phyloP scores from a whole-genome alignment of 1,140 invertebrate genomes.

The Protaetia brevitarsis region DNA sequence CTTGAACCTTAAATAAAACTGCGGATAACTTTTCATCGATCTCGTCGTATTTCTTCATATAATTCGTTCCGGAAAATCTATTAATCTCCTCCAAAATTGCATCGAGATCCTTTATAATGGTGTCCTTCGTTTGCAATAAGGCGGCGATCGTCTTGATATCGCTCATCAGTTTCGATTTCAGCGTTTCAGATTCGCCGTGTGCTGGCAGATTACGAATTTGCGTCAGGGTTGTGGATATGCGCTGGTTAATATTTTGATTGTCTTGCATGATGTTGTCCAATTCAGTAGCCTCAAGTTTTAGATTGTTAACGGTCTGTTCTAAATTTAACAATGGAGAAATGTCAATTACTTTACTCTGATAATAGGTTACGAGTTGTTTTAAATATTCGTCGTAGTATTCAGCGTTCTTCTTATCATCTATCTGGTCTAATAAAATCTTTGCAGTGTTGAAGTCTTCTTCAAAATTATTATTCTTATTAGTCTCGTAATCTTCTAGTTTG shows the following conservation, averaged over 20 bases:
- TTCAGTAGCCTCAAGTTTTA: background rate
- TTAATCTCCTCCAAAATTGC: background rate
- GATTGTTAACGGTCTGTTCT: background rate
- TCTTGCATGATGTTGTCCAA: background rate
- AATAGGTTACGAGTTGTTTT: slow-evolving; percentile 2
- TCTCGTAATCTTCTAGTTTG: background rate
- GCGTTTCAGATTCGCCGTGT: background rate
- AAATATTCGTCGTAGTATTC: background rate
- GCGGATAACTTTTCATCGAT: background rate
- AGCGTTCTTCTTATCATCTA: background rate
- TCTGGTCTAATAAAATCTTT: background rate
- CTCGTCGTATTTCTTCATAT: background rate
- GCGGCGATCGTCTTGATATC: background rate
- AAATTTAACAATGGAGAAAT: background rate
- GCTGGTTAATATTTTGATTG: background rate
- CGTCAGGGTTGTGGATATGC: background rate
- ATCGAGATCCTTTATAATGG: background rate
- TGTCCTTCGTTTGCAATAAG: background rate
- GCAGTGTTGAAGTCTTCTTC: background rate
- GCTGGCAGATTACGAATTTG: background rate
- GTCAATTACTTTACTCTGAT: background rate
- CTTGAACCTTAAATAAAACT: slow-evolving; percentile 8
- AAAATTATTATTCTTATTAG: background rate
- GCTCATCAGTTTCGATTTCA: slow-evolving; percentile 7
- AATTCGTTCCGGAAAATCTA: background rate